Conservation (phyloP, 1,140 invertebrate species). For the Pogonus chalceus region DNA sequence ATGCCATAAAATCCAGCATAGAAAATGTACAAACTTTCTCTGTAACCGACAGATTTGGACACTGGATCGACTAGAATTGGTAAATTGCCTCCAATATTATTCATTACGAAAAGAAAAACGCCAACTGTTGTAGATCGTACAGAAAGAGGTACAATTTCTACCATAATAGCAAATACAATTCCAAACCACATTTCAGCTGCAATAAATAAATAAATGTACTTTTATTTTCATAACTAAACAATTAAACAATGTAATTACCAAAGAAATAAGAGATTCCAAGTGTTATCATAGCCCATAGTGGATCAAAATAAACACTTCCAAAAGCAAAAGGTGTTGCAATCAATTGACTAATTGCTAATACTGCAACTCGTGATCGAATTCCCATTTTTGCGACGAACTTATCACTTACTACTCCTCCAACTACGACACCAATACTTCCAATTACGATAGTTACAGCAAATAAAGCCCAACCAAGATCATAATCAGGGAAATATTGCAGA, state of each 20-base stretch:
- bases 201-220: slow-evolving; percentile 29
- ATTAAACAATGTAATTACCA: slow-evolving; percentile 58
- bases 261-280: slow-evolving; percentile 77
- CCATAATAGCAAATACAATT: slow-evolving; percentile 78
- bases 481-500: slow-evolving; percentile 74
- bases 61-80: slow-evolving; percentile 80
- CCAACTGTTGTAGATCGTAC: slow-evolving; percentile 75
- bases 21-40: slow-evolving; percentile 73
- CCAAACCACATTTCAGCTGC: slow-evolving; percentile 91
- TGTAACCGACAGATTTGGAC: slow-evolving; percentile 66
- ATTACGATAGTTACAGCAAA: slow-evolving; percentile 78
- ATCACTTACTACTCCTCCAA: slow-evolving; percentile 81
- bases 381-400: slow-evolving; percentile 81
- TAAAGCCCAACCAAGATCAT: slow-evolving; percentile 78
- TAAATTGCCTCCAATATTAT: slow-evolving; percentile 85
- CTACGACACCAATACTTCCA: slow-evolving; percentile 77
- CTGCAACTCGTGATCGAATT: slow-evolving; percentile 69
- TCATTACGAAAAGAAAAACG: slow-evolving; percentile 82
- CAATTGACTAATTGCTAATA: slow-evolving; percentile 74
- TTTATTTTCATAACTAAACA: slow-evolving; percentile 2
- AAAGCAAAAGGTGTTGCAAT: slow-evolving; percentile 81
- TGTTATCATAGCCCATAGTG: slow-evolving; percentile 76
- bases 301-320: slow-evolving; percentile 74
- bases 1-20: slow-evolving; percentile 77
- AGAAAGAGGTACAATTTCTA: slow-evolving; percentile 73